A percentile compares a stretch with the other conserved stretches of the same genome.
These are phyloP conservation scores for Acanthiza pusilla DNA, from an alignment of 2,797 vertebrate species.

Conservation along the genomic window DNA sequence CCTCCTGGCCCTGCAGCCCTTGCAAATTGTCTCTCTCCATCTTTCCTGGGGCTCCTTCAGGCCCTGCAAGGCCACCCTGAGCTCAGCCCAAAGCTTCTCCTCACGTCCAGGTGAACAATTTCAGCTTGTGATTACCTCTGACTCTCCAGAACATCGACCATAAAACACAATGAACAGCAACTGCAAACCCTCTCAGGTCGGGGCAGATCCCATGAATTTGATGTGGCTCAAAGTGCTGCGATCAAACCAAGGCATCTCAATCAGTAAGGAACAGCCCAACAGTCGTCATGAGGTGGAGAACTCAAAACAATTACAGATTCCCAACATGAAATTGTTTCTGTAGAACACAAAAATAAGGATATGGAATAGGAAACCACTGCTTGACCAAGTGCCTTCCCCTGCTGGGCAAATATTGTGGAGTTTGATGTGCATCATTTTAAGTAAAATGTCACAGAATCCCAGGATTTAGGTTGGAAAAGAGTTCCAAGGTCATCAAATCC, in stretches of 20 bases:
- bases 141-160: not conserved
- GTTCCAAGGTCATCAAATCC: rapidly evolving
- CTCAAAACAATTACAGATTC: not conserved
- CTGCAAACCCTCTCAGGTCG: not conserved
- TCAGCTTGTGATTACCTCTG: not conserved
- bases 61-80: too few relatives aligned
- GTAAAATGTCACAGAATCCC: not conserved
- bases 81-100: not conserved
- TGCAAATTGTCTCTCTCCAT: not conserved
- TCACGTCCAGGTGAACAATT: not conserved
- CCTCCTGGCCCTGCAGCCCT: not conserved
- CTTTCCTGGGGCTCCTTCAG: not conserved
- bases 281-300: not conserved
- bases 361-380: not conserved
- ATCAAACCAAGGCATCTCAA: not conserved
- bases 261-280: not conserved
- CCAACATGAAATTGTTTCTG: not conserved
- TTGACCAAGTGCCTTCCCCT: not conserved
- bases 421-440: not conserved
- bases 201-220: not conserved
- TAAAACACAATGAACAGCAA: not conserved
- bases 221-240: not conserved
- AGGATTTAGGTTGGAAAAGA: not conserved
- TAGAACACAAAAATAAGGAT: not conserved
- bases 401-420: not conserved